phyloP scores from a whole-genome alignment of 2,113 vertebrate species.

The Cynocephalus volans region DNA sequence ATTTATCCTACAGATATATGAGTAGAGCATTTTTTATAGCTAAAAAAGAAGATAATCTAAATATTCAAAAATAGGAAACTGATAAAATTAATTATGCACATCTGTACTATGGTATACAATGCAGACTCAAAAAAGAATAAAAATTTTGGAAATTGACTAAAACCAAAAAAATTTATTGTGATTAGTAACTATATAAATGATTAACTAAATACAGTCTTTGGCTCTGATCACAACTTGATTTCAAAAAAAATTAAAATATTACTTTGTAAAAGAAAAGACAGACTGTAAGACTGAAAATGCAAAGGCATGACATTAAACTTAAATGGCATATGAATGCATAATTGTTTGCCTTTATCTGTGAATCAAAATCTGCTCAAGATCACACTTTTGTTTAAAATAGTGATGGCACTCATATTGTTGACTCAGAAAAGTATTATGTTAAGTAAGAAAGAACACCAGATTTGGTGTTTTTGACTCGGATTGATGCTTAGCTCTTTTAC shows the following conservation, averaged over 20 bases:
- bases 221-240: background rate
- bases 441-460: constrained; percentile 1
- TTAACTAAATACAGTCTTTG: background rate
- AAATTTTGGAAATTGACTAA: background rate
- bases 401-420: background rate
- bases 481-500: background rate
- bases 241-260: constrained; percentile 39
- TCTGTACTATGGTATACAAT: constrained; percentile 11
- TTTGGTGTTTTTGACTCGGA: background rate
- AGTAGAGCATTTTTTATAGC: background rate
- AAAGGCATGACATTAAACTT: constrained; percentile 42
- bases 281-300: background rate
- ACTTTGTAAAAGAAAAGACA: constrained; percentile 16
- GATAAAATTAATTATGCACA: background rate
- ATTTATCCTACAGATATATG: background rate
- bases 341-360: constrained; percentile 34
- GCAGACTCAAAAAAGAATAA: constrained; percentile 3
- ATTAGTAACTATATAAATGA: background rate
- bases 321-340: background rate
- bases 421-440: constrained; percentile 22
- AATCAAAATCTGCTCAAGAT: constrained; percentile 39
- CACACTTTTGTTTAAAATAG: constrained; percentile 60
- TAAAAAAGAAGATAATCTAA: constrained; percentile 10
- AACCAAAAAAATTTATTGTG: background rate
- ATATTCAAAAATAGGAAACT: background rate